Base-by-base conservation (phyloP, 2,113 vertebrate genomes). In the Phocoena phocoena region DNA sequence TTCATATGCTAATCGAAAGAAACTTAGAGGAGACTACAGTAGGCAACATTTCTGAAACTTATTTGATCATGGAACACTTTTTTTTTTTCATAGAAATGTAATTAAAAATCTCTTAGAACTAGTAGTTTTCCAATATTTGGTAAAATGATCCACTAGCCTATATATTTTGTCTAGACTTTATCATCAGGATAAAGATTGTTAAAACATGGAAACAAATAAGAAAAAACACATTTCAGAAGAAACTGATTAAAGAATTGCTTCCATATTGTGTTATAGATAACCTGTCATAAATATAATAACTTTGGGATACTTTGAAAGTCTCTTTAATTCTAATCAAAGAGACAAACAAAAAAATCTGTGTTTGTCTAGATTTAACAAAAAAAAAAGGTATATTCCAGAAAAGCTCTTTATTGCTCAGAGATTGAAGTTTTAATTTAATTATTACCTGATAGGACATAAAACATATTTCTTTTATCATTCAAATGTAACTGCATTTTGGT, bases 201-300 rank as follows among this genome's bases (percentile, higher is more conserved):
- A 84, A 90, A 83, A 8, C 62, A 68, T 36, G n/a, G 90, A 89
- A 93, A 87, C 0, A 17, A 81, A 36, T 73, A n/a, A 55, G 84
- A 67, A 86, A 92, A 92, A 62, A 65, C 26, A 50, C 5, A 85
- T 60, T 92, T 92, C 28, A 77, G 65, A 95, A 90, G 44, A 96
- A 88, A 84, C 5, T 79, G 21, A 63, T 20, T 76, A 82, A 94
- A 81, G 4, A 12, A 81, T 20, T 65, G 3, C 1, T 93, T 86
- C 12, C 12, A 73, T 67, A 58, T 10, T 76, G 28, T 36, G 15
- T 86, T 73, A 60, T 14, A 68, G 58, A 28, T 77, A 92, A 90
- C 1, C 13, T 33, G 2, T 70, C 73, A 73, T 13, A 88, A 82
- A 80, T 26, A 87, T 26, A 65, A 68, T 70, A 36, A 3, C 10